A percentile compares a stretch with the other conserved stretches of the same genome.
Conservation (phyloP, 2,888 invertebrate species). For the Phalera bucephala region DNA sequence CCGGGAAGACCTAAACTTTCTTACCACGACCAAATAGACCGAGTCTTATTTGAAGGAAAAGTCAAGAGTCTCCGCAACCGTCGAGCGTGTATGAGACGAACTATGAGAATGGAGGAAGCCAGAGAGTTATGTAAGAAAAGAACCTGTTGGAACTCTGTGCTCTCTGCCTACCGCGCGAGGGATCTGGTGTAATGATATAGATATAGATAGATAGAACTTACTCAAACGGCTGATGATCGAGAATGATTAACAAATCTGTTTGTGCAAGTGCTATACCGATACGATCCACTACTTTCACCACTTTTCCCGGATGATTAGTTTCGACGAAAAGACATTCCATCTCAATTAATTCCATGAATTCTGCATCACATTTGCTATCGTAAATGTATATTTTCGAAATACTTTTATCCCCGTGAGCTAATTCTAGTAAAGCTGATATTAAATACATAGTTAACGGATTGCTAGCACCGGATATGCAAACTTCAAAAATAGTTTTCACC, state of each 20-base stretch:
- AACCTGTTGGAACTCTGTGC: no score
- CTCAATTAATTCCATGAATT: slow-evolving; percentile 57
- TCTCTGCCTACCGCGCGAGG: no score
- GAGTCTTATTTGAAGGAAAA: no score
- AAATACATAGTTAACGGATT: slow-evolving; percentile 56
- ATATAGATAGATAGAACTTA: no score
- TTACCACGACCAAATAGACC: no score
- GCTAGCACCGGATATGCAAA: slow-evolving; percentile 64
- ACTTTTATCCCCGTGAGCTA: slow-evolving; percentile 36
- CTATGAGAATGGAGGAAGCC: no score
- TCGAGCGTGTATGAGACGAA: no score
- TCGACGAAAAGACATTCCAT: slow-evolving; percentile 56
- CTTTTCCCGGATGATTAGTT: slow-evolving; percentile 47
- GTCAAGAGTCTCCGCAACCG: no score
- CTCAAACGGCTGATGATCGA: slow-evolving; percentile 71
- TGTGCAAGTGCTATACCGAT: slow-evolving; percentile 70
- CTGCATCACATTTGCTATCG: slow-evolving; percentile 45
- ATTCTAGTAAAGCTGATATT: slow-evolving; percentile 58
- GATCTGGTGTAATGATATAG: no score
- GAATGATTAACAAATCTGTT: slow-evolving; percentile 77
- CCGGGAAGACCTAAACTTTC: no score
- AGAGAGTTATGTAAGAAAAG: no score
- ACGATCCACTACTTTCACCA: slow-evolving; percentile 63
- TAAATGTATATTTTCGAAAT: slow-evolving; percentile 62
- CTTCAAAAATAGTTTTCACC: slow-evolving; percentile 34